phyloP scores from a whole-genome alignment of 2,888 invertebrate species.

The Dorcus parallelipipedus region DNA sequence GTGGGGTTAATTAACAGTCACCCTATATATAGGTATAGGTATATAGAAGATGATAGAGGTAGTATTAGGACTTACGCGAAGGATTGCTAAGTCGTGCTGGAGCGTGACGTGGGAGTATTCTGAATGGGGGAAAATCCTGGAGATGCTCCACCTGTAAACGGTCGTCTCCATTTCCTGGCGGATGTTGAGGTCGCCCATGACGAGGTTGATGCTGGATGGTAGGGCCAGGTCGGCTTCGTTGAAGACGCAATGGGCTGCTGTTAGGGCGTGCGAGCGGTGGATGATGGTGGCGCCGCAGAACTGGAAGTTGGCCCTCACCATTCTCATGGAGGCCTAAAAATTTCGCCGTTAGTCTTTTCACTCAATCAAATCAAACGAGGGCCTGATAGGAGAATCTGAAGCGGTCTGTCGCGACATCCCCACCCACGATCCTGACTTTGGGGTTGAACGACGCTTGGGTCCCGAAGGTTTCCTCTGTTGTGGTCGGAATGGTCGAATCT shows the following conservation, averaged over 20 bases:
- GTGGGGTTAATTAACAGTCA: too few species aligned
- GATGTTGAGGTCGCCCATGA: slow-evolving; percentile 13
- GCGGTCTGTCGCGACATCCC: slow-evolving; percentile 11
- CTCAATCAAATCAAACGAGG: too few species aligned
- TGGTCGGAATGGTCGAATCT: background rate
- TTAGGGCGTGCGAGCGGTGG: slow-evolving; percentile 5
- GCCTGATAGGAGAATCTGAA: slow-evolving; percentile 22
- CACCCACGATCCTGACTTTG: slow-evolving; percentile 22
- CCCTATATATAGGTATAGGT: too few species aligned
- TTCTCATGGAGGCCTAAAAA: slow-evolving; percentile 10
- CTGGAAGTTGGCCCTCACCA: slow-evolving; percentile 3
- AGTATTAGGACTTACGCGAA: slow-evolving; percentile 7
- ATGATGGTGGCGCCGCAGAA: slow-evolving; percentile 17
- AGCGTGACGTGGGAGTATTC: background rate
- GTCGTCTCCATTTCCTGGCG: slow-evolving; percentile 7
- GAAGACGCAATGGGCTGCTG: slow-evolving; percentile 13
- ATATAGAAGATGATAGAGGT: too few species aligned
- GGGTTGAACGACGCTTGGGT: slow-evolving; percentile 7
- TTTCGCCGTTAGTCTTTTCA: too few species aligned
- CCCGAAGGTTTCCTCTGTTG: background rate
- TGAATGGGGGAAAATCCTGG: slow-evolving; percentile 6
- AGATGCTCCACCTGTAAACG: slow-evolving; percentile 1
- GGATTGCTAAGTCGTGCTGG: slow-evolving; percentile 19
- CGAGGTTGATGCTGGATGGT: slow-evolving; percentile 3
- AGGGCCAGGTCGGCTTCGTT: background rate